Percentiles rank a stretch among this genome's conserved stretches.
Conservation (phyloP, 1,140 invertebrate species). For the Drosophila sucinea region DNA sequence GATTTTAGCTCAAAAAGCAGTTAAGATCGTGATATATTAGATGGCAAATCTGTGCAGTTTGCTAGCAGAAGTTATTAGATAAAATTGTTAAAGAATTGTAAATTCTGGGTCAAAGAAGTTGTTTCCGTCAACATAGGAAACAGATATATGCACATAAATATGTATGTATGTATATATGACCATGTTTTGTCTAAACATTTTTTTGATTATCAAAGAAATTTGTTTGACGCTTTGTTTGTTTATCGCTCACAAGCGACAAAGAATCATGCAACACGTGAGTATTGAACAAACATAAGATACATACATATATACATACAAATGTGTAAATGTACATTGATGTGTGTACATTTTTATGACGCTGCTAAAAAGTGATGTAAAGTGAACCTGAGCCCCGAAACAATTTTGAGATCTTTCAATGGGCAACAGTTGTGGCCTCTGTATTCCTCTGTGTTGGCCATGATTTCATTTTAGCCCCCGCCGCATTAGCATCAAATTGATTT, state of each 20-base stretch:
- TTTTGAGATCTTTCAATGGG: constrained; percentile 29
- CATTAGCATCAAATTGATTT: constrained; percentile 64
- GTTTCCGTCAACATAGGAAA: constrained; percentile 3
- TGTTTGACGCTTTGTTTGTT: constrained; percentile 62
- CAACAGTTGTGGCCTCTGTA: constrained; percentile 54
- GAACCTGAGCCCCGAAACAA: constrained; percentile 23
- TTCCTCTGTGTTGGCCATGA: constrained; percentile 15
- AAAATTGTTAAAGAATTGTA: neutral
- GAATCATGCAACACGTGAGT: constrained; percentile 25
- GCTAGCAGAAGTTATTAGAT: neutral
- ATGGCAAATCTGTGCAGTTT: neutral
- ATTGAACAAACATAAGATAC: constrained; percentile 49
- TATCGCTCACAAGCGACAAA: constrained; percentile 32
- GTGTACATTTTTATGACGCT: constrained; percentile 49
- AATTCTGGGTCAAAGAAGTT: neutral
- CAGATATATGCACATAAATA: neutral
- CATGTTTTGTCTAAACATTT: neutral
- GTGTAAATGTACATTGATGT: constrained; percentile 36
- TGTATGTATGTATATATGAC: neutral
- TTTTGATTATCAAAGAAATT: constrained; percentile 29
- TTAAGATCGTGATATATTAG: neutral
- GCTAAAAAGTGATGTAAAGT: constrained; percentile 44
- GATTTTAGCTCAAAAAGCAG: neutral
- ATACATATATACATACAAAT: constrained; percentile 24
- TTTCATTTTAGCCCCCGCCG: constrained; percentile 22